phyloP scores from a whole-genome alignment of 2,113 vertebrate species.

The Echinops telfairi region DNA sequence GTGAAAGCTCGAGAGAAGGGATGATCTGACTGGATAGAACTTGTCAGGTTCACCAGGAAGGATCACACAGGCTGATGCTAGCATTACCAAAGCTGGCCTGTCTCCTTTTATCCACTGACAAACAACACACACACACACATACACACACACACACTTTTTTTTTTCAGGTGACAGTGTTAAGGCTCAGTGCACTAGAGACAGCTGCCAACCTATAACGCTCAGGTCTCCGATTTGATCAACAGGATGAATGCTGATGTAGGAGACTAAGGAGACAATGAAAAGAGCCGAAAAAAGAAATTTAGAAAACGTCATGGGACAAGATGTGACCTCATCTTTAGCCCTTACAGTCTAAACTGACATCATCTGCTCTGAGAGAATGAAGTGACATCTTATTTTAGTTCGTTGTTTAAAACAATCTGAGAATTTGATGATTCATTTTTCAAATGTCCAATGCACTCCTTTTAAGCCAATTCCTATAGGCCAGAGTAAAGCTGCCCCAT shows the following conservation, averaged over 20 bases:
- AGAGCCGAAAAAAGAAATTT: background rate
- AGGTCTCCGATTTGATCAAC: background rate
- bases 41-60: background rate
- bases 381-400: background rate
- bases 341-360: background rate
- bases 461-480: background rate
- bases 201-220: background rate
- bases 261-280: conserved; percentile 8
- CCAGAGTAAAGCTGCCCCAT: too few relatives aligned
- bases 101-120: background rate
- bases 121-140: background rate
- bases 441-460: background rate
- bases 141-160: background rate
- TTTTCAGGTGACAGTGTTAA: background rate
- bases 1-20: background rate
- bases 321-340: background rate
- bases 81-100: background rate
- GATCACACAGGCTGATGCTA: background rate
- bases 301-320: background rate
- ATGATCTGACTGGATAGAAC: background rate
- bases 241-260: background rate
- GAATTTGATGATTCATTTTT: background rate
- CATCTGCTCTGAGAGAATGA: background rate
- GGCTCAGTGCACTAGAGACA: background rate
- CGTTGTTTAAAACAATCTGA: conserved; percentile 31